phyloP scores from a whole-genome alignment of 2,113 vertebrate genomes.

The Ctenodactylus gundi region DNA sequence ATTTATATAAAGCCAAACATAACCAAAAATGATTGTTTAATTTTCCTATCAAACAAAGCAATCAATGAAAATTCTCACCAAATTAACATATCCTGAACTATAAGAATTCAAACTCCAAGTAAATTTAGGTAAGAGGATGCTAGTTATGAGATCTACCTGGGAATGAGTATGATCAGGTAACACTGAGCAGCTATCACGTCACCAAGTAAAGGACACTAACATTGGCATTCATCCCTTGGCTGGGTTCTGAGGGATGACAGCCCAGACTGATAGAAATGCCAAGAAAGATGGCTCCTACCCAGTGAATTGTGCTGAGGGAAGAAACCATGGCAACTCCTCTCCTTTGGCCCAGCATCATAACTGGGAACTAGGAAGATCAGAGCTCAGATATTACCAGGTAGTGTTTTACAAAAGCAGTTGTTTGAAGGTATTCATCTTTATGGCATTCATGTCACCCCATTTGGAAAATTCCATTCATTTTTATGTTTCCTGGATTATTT shows the following conservation, averaged over 20 bases:
- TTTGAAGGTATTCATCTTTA: background rate
- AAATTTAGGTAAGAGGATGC: background rate
- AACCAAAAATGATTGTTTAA: background rate
- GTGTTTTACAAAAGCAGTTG: no score
- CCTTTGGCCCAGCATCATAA: no score
- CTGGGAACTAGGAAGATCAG: background rate
- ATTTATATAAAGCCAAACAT: background rate
- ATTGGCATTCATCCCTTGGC: background rate
- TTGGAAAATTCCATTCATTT: background rate
- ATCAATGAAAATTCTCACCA: background rate
- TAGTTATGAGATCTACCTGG: background rate
- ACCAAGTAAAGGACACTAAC: background rate
- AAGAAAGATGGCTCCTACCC: no score
- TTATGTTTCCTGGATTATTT: background rate
- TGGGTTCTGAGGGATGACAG: background rate
- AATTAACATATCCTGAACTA: background rate
- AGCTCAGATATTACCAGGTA: no score
- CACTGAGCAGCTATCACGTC: background rate
- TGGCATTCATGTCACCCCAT: background rate
- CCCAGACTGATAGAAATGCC: background rate
- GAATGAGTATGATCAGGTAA: background rate
- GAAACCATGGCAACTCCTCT: background rate
- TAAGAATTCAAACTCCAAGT: background rate
- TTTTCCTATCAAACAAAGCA: no score
- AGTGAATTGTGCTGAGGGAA: background rate